Conservation (phyloP, 2,888 invertebrate genomes). For the Urechis unicinctus region DNA sequence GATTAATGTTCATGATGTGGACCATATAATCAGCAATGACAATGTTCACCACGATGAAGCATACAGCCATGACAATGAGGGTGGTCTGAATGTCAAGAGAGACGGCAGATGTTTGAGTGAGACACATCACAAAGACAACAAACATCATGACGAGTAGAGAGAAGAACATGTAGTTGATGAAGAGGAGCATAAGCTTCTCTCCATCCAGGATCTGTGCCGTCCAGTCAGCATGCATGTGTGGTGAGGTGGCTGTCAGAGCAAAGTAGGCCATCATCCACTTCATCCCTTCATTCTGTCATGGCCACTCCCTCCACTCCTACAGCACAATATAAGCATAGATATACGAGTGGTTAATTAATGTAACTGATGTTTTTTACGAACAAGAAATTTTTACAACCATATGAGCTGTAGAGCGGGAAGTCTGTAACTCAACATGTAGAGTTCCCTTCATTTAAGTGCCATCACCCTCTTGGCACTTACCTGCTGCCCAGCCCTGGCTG, state of each 20-base stretch:
- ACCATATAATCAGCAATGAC: constrained; percentile 41
- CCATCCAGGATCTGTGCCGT: constrained; percentile 25
- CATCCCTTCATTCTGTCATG: too few species aligned
- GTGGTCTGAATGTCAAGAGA: constrained; percentile 24
- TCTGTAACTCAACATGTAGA: too few species aligned
- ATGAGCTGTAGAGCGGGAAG: too few species aligned
- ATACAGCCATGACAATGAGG: constrained; percentile 33
- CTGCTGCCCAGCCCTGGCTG: too few species aligned
- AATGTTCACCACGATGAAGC: constrained; percentile 39
- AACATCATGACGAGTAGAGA: constrained; percentile 30
- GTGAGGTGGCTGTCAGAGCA: background rate
- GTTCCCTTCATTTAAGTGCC: too few species aligned
- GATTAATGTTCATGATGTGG: constrained; percentile 34
- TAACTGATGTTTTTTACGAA: too few species aligned
- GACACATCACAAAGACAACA: constrained; percentile 30
- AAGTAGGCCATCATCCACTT: background rate
- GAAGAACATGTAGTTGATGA: constrained; percentile 44
- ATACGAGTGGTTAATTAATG: too few species aligned
- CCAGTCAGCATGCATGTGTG: background rate
- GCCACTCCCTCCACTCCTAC: too few species aligned
- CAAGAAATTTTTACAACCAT: too few species aligned
- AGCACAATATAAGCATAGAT: too few species aligned
- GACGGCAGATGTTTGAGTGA: constrained; percentile 26
- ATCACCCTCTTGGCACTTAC: too few species aligned
- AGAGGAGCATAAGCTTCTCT: constrained; percentile 37